Evolutionary conservation across 2,888 invertebrate species (phyloP).

Genomic region (Tyria jacobaeae): DNA sequence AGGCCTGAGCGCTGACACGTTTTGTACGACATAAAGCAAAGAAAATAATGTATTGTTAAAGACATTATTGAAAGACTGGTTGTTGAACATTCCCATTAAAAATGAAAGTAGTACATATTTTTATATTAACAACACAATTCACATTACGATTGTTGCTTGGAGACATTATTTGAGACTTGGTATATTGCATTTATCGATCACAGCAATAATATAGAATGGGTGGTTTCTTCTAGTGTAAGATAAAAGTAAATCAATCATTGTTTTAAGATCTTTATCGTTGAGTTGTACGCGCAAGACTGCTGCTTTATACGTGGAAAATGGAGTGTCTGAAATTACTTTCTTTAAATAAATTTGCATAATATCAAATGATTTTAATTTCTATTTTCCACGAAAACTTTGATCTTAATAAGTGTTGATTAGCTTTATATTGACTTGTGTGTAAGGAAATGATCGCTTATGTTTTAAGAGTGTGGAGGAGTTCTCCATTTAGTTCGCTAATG

Average conservation of each 20-base stretch:
- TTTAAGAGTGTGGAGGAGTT: conserved; percentile 61
- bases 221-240: conserved; percentile 49
- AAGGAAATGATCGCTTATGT: conserved; percentile 60
- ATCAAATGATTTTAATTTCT: conserved; percentile 70
- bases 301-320: conserved; percentile 71
- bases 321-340: conserved; percentile 59
- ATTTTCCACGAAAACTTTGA: conserved; percentile 72
- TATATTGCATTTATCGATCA: conserved; percentile 55
- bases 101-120: conserved; percentile 55
- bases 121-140: conserved; percentile 54
- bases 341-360: conserved; percentile 66
- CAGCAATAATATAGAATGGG: conserved; percentile 53
- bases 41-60: conserved; percentile 50
- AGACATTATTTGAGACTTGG: conserved; percentile 45
- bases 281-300: conserved; percentile 40
- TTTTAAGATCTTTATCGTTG: conserved; percentile 34
- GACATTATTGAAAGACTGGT: conserved; percentile 56
- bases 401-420: conserved; percentile 33
- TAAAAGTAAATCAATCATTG: conserved; percentile 43
- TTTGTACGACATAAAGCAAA: conserved; percentile 49
- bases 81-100: conserved; percentile 55
- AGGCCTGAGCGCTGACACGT: conserved; percentile 36
- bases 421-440: conserved; percentile 45
- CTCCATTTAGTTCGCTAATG: conserved; percentile 54
- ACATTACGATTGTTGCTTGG: conserved; percentile 42